Percentiles rank a stretch among this genome's conserved stretches.
These are phyloP conservation scores for Falcunculus frontatus DNA, from an alignment of 2,113 vertebrate genomes.

Conservation along the genomic window DNA sequence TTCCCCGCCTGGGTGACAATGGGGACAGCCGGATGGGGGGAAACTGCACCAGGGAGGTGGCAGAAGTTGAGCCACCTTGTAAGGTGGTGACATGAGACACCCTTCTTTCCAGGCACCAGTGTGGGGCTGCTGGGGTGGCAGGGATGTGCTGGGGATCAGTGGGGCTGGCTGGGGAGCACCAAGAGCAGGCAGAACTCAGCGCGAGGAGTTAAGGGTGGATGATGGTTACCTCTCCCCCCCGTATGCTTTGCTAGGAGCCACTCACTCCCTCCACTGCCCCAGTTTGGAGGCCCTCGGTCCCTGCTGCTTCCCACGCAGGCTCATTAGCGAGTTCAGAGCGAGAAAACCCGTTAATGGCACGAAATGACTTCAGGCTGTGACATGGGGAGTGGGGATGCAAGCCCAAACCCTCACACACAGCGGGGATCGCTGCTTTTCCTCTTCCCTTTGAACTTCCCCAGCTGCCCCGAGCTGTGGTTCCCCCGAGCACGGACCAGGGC, in stretches of 20 bases:
- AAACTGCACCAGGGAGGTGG: neutral
- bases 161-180: neutral
- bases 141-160: neutral
- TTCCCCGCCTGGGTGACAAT: neutral
- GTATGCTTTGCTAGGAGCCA: neutral
- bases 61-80: neutral
- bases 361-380: neutral
- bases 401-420: neutral
- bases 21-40: neutral
- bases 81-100: neutral
- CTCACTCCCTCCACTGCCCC: neutral
- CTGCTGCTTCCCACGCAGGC: neutral
- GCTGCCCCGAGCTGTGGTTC: neutral
- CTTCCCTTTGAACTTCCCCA: neutral
- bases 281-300: neutral
- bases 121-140: neutral
- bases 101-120: neutral
- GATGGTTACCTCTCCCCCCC: rapidly evolving
- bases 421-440: neutral
- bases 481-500: neutral
- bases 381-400: neutral
- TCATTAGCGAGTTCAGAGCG: neutral
- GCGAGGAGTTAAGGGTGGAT: neutral
- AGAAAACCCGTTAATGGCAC: neutral
- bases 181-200: neutral